Evolutionary conservation across 2,888 invertebrate genomes (phyloP).

Genomic region (Trichopoda pennipes): DNA sequence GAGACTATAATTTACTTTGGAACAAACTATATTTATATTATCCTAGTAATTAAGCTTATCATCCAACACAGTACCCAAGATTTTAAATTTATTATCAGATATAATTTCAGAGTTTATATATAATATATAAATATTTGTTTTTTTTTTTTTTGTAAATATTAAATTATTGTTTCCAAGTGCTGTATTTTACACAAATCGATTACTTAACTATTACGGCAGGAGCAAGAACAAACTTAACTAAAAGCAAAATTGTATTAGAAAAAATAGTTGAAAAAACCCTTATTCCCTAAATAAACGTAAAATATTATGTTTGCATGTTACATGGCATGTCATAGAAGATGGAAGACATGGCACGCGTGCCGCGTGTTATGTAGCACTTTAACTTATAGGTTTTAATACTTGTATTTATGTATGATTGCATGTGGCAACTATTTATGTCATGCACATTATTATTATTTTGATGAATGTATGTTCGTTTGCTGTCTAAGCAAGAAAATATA

Average conservation of each 20-base stretch:
- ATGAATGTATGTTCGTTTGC: slow-evolving; percentile 42
- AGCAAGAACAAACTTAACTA: slow-evolving; percentile 34
- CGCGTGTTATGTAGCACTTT: slow-evolving; percentile 55
- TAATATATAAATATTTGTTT: no score
- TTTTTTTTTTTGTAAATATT: slow-evolving; percentile 21
- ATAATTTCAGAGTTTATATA: no score
- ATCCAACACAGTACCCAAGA: no score
- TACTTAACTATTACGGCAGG: slow-evolving; percentile 46
- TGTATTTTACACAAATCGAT: slow-evolving; percentile 66
- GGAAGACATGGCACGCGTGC: slow-evolving; percentile 61
- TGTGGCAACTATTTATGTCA: slow-evolving; percentile 50
- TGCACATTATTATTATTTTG: slow-evolving; percentile 52
- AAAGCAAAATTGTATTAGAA: slow-evolving; percentile 2
- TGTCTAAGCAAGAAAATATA: slow-evolving; percentile 37
- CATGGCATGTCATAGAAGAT: slow-evolving; percentile 60
- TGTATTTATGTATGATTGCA: slow-evolving; percentile 32
- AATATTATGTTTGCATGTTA: slow-evolving; percentile 62
- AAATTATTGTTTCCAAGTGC: slow-evolving; percentile 55
- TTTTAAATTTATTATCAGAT: no score
- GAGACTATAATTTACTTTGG: no score
- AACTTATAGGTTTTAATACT: background rate
- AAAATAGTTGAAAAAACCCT: background rate
- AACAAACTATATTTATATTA: no score
- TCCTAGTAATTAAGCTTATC: no score
- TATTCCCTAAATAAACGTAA: slow-evolving; percentile 42